Evolutionary conservation across 1,140 invertebrate genomes (phyloP).

Genomic region (Pygmarrhopalites habei): DNA sequence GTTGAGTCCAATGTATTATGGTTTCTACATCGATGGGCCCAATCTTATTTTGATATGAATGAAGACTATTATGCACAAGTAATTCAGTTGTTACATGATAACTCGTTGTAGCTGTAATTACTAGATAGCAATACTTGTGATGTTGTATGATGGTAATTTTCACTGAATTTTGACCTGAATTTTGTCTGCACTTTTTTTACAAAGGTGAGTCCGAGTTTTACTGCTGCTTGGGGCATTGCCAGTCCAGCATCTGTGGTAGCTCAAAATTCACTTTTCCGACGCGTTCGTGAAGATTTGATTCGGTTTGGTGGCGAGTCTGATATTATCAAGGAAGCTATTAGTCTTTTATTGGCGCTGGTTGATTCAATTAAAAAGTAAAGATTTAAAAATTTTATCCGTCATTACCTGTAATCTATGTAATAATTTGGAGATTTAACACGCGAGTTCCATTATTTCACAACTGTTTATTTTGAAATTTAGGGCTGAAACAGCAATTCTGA

Average conservation of each 20-base stretch:
- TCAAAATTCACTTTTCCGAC: slow-evolving; percentile 56
- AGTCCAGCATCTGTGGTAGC: slow-evolving; percentile 54
- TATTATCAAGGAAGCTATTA: slow-evolving; percentile 54
- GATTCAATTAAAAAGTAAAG: slow-evolving; percentile 53
- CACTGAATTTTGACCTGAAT: no score
- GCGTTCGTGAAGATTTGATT: slow-evolving; percentile 54
- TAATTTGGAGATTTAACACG: no score
- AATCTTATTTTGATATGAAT: slow-evolving; percentile 63
- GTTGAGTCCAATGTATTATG: slow-evolving; percentile 68
- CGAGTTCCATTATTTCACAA: no score
- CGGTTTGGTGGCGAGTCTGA: slow-evolving; percentile 53
- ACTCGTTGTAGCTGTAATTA: no score
- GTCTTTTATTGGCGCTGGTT: slow-evolving; percentile 53
- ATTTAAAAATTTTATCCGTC: no score
- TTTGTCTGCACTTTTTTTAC: slow-evolving; percentile 12
- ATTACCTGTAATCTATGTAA: no score
- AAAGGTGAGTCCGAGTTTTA: slow-evolving; percentile 51
- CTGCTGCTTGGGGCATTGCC: slow-evolving; percentile 55
- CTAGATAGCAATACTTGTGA: no score
- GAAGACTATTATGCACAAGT: slow-evolving; percentile 60
- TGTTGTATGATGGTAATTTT: no score
- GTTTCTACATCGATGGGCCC: slow-evolving; percentile 69
- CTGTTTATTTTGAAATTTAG: no score
- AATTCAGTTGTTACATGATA: slow-evolving; percentile 18
- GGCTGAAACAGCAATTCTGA: slow-evolving; percentile 30